Conservation (phyloP, 2,113 vertebrate species). For the Centropristis striata region DNA sequence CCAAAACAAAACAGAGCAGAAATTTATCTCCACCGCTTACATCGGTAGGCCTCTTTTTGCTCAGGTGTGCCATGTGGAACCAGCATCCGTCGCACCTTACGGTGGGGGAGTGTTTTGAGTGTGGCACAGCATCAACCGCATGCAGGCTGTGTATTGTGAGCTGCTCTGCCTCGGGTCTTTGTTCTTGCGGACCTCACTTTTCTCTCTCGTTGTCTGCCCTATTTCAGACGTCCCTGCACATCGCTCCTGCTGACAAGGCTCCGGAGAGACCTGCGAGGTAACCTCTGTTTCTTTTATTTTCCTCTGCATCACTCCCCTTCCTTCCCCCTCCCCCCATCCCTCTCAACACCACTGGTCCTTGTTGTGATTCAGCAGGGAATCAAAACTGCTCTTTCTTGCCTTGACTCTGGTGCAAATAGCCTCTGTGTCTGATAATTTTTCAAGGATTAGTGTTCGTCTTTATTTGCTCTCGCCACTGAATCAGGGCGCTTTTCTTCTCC, state of each 20-base stretch:
- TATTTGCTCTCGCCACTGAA: slow-evolving; percentile 62
- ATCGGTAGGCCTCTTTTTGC: slow-evolving; percentile 29
- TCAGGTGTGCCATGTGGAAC: slow-evolving; percentile 79
- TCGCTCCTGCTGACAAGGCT: slow-evolving; percentile 88
- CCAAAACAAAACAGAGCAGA: slow-evolving; percentile 29
- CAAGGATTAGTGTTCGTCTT: slow-evolving; percentile 53
- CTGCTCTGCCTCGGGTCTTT: slow-evolving; percentile 75
- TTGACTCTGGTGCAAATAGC: slow-evolving; percentile 32
- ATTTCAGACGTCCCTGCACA: slow-evolving; percentile 92
- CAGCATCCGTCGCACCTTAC: slow-evolving; percentile 51
- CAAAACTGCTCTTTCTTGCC: slow-evolving; percentile 33
- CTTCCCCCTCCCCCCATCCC: slow-evolving; percentile 54
- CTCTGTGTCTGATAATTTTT: slow-evolving; percentile 26
- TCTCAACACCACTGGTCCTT: slow-evolving; percentile 50
- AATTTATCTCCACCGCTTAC: slow-evolving; percentile 22
- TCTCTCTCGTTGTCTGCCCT: slow-evolving; percentile 82
- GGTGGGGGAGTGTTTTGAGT: slow-evolving; percentile 76
- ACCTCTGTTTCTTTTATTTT: slow-evolving; percentile 75
- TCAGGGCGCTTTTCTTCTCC: slow-evolving; percentile 25
- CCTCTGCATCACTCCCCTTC: slow-evolving; percentile 24
- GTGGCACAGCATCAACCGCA: slow-evolving; percentile 75
- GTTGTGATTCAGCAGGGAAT: slow-evolving; percentile 69
- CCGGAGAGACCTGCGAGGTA: slow-evolving; percentile 94
- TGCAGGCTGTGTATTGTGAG: slow-evolving; percentile 74
- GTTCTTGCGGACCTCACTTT: slow-evolving; percentile 78